These are phyloP conservation scores for Megastigmus dorsalis DNA, from an alignment of 2,888 invertebrate genomes.

Conservation along the genomic window DNA sequence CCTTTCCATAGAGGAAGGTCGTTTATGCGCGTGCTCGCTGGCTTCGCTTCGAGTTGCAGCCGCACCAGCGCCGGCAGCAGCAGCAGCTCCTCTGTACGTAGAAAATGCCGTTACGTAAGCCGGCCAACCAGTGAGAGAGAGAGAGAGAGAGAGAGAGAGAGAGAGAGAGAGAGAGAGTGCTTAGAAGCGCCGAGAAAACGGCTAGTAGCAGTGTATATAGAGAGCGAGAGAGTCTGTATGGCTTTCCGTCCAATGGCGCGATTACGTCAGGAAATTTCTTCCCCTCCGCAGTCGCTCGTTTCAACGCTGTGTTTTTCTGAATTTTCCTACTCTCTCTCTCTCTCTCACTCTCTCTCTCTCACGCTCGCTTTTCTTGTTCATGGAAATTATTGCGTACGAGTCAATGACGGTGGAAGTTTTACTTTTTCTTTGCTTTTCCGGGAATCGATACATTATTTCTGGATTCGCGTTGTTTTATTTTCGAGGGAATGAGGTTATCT, in stretches of 20 bases:
- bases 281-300: too few relatives aligned
- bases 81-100: constrained; percentile 51
- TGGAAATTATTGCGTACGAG: too few relatives aligned
- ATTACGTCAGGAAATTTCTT: constrained; percentile 44
- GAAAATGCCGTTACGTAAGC: constrained; percentile 63
- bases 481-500: too few relatives aligned
- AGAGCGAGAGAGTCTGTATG: constrained; percentile 13
- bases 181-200: constrained; percentile 45
- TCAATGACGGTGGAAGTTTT: too few relatives aligned
- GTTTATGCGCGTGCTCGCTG: constrained; percentile 57
- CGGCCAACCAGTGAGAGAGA: background rate
- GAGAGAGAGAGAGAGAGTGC: constrained; percentile 11
- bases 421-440: too few relatives aligned
- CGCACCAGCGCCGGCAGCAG: constrained; percentile 12
- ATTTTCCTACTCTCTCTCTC: background rate
- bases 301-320: too few relatives aligned
- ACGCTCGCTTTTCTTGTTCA: background rate
- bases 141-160: constrained; percentile 9
- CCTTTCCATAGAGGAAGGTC: constrained; percentile 75
- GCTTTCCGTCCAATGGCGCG: constrained; percentile 42
- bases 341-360: background rate
- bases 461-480: too few relatives aligned
- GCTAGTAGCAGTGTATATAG: background rate
- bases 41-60: background rate
- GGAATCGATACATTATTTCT: too few relatives aligned